Conservation (phyloP, 2,797 vertebrate species). For the Eupleurogrammus muticus region DNA sequence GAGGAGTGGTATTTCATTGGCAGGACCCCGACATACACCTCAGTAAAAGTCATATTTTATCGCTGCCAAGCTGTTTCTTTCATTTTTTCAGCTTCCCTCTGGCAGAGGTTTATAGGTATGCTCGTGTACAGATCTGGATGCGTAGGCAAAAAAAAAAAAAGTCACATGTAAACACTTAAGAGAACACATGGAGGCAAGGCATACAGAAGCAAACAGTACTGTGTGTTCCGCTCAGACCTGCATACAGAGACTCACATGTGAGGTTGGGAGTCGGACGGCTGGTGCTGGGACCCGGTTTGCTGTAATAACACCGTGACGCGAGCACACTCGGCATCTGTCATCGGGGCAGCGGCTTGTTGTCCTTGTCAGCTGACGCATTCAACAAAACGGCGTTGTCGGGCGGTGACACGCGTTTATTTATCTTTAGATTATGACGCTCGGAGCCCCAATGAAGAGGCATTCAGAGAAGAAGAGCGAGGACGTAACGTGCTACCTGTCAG, state of each 20-base stretch:
- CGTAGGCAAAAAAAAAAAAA: background rate
- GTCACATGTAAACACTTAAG: conserved; percentile 40
- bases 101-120: conserved; percentile 5
- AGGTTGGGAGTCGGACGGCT: conserved; percentile 14
- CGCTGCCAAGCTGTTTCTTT: conserved; percentile 22
- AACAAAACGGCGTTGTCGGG: conserved; percentile 21
- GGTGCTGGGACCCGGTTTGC: conserved; percentile 49
- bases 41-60: conserved; percentile 41
- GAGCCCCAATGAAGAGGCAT: background rate
- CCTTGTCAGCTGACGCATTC: conserved; percentile 56
- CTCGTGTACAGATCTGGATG: conserved; percentile 11
- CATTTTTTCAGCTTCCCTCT: conserved; percentile 12
- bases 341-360: conserved; percentile 48
- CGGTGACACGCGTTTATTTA: conserved; percentile 30
- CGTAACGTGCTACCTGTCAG: background rate
- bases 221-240: conserved; percentile 39
- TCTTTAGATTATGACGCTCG: conserved; percentile 3
- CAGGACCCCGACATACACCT: conserved; percentile 38
- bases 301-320: conserved; percentile 63
- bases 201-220: conserved; percentile 6
- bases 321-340: conserved; percentile 55
- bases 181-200: conserved; percentile 23
- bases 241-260: conserved; percentile 31
- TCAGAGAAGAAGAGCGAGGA: background rate
- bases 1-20: conserved; percentile 53